Percentiles rank a stretch among this genome's conserved stretches.
Conservation (phyloP, 2,113 vertebrate species). For the Oryzias woworae region DNA sequence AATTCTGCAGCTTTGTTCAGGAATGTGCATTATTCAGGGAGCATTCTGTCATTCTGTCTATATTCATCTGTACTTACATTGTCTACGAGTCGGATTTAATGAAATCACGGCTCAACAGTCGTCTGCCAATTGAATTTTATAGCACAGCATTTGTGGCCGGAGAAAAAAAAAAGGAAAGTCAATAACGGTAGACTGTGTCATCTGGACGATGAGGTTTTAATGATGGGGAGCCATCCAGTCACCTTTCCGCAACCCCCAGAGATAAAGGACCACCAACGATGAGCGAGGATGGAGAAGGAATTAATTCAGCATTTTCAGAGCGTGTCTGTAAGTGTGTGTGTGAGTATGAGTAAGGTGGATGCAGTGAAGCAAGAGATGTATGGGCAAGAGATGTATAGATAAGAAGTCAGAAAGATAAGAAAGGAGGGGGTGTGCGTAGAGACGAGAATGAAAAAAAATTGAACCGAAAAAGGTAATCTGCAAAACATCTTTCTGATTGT, state of each 20-base stretch:
- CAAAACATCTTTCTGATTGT: conserved; percentile 7
- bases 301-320: conserved; percentile 52
- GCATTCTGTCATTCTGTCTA: conserved; percentile 9
- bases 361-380: conserved; percentile 14
- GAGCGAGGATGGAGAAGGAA: conserved; percentile 40
- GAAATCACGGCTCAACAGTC: conserved; percentile 40
- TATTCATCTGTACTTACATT: conserved; percentile 34
- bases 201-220: conserved; percentile 71
- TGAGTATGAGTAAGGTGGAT: conserved; percentile 6
- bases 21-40: conserved; percentile 19
- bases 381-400: conserved; percentile 26
- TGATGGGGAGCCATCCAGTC: conserved; percentile 60
- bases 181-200: conserved; percentile 60
- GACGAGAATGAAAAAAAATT: neutral
- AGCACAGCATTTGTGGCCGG: conserved; percentile 20
- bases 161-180: conserved; percentile 42
- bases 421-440: neutral
- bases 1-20: conserved; percentile 6
- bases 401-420: conserved; percentile 26
- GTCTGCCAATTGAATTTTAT: conserved; percentile 53
- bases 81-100: conserved; percentile 44
- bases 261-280: conserved; percentile 57
- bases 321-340: conserved; percentile 1
- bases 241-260: conserved; percentile 57
- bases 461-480: conserved; percentile 17